Conservation (phyloP, 2,888 invertebrate species). For the Gnatocerus cornutus region DNA sequence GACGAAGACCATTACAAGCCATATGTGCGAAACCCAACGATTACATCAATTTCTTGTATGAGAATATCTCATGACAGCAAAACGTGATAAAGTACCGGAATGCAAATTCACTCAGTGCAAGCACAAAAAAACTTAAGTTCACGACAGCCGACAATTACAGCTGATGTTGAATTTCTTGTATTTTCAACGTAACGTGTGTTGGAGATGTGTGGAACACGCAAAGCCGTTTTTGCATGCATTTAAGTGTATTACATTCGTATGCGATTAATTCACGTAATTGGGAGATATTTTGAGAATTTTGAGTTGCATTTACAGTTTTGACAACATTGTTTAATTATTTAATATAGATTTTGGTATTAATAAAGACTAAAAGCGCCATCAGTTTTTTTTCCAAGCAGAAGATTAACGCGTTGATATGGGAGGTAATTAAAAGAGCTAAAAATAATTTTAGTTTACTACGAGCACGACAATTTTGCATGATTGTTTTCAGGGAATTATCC, state of each 20-base stretch:
- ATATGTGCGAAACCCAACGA: background rate
- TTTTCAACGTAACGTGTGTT: background rate
- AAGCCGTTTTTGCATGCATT: conserved; percentile 5
- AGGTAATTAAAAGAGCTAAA: background rate
- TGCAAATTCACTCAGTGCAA: conserved; percentile 4
- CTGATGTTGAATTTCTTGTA: conserved; percentile 1
- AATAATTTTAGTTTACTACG: background rate
- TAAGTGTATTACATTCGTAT: background rate
- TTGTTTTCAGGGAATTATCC: background rate
- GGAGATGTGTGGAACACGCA: background rate
- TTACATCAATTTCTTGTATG: background rate
- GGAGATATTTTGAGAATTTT: background rate
- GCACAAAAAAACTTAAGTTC: background rate
- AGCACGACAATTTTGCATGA: conserved; percentile 2
- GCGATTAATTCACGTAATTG: background rate
- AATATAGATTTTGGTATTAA: no score
- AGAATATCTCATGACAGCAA: background rate
- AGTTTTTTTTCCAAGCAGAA: no score
- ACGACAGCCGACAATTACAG: background rate
- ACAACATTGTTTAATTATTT: background rate
- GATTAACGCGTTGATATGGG: background rate
- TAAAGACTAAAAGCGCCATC: no score
- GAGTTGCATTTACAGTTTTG: background rate
- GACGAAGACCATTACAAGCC: background rate
- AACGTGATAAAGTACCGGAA: conserved; percentile 11